A percentile compares a stretch with the other conserved stretches of the same genome.
Conservation (phyloP, 2,888 invertebrate genomes). For the Megamerina dolium region DNA sequence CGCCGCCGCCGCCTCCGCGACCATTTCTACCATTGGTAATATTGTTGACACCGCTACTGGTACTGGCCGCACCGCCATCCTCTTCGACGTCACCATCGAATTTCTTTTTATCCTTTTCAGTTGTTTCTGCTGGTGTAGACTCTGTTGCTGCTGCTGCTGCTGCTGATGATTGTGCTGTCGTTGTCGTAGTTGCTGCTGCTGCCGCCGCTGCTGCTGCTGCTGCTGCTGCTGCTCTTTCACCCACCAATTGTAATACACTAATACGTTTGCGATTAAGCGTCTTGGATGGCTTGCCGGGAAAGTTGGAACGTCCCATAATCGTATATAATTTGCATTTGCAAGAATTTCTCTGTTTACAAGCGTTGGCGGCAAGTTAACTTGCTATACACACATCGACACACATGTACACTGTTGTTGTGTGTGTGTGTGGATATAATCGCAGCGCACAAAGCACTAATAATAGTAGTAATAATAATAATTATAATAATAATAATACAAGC, state of each 20-base stretch:
- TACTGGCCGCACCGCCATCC: conserved; percentile 10
- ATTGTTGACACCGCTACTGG: conserved; percentile 9
- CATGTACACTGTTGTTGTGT: conserved; percentile 2
- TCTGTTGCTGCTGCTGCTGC: conserved; percentile 15
- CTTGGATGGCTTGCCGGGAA: conserved; percentile 84
- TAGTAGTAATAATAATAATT: too few relatives aligned
- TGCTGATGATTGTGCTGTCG: conserved; percentile 18
- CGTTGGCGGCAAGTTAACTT: conserved; percentile 17
- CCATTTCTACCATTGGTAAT: conserved; percentile 8
- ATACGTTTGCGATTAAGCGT: conserved; percentile 80
- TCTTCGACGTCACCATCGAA: conserved; percentile 11
- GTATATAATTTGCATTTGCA: conserved; percentile 18
- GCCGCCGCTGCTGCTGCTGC: conserved; percentile 20
- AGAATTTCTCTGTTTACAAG: conserved; percentile 3
- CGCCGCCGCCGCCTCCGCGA: conserved; percentile 15
- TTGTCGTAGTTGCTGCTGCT: conserved; percentile 7
- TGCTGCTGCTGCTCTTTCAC: conserved; percentile 25
- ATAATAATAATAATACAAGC: too few relatives aligned
- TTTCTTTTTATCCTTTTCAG: conserved; percentile 16
- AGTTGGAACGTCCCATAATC: conserved; percentile 52
- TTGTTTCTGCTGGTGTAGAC: conserved; percentile 10
- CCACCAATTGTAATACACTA: conserved; percentile 58
- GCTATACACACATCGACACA: conserved; percentile 3
- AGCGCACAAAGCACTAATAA: conserved; percentile 6
- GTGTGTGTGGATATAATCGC: conserved; percentile 22